phyloP scores from a whole-genome alignment of 2,113 vertebrate species.

The Hepsetus odoe region DNA sequence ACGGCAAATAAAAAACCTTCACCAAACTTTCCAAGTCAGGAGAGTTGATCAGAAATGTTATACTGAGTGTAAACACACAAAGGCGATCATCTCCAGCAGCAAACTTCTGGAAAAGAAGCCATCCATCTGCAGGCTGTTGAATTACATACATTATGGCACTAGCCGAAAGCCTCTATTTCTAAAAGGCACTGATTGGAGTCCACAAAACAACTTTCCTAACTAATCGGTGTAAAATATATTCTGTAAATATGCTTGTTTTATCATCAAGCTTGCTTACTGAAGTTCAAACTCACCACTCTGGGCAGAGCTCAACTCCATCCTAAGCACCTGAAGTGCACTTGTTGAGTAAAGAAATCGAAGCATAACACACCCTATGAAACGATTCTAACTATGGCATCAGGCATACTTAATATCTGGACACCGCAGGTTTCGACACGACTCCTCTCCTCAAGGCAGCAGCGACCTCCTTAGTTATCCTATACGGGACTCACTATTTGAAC shows the following conservation, averaged over 20 bases:
- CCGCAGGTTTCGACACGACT: slow-evolving; percentile 37
- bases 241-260: background rate
- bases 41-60: background rate
- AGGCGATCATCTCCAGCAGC: too few species aligned
- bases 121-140: too few species aligned
- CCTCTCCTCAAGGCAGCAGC: slow-evolving; percentile 11
- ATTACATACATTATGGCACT: too few species aligned
- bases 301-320: background rate
- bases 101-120: too few species aligned
- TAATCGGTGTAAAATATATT: too few species aligned
- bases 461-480: background rate
- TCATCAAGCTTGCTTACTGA: background rate
- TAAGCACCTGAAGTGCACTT: background rate
- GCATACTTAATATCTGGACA: background rate
- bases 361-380: slow-evolving; percentile 37
- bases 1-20: background rate
- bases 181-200: background rate
- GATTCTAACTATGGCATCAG: slow-evolving; percentile 41
- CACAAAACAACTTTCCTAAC: background rate
- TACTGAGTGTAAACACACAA: too few species aligned
- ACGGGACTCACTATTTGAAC: background rate
- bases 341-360: slow-evolving; percentile 31
- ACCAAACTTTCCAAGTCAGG: background rate
- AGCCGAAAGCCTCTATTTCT: background rate
- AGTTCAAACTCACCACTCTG: background rate